These are phyloP conservation scores for Sialis lutaria DNA, from an alignment of 2,888 invertebrate genomes.

Conservation along the genomic window DNA sequence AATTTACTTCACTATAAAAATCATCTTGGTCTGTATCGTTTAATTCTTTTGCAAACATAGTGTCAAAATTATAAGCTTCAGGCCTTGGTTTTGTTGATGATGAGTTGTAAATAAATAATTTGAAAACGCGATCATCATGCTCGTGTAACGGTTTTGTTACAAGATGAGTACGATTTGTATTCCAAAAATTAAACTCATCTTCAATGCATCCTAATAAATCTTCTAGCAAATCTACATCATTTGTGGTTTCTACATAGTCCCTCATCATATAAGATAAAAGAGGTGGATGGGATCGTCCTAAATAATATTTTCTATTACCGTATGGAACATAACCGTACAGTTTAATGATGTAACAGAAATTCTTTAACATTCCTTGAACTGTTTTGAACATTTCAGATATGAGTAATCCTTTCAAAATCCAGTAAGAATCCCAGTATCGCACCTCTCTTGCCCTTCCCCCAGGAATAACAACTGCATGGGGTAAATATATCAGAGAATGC, in stretches of 20 bases:
- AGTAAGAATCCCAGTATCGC: slow-evolving; percentile 82
- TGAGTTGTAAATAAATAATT: too few species aligned
- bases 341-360: slow-evolving; percentile 51
- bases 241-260: slow-evolving; percentile 41
- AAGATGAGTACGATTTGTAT: too few species aligned
- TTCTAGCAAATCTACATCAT: slow-evolving; percentile 43
- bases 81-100: too few species aligned
- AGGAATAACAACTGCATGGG: slow-evolving; percentile 44
- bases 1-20: slow-evolving; percentile 25
- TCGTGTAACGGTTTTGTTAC: too few species aligned
- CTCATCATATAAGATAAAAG: slow-evolving; percentile 54
- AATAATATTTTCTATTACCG: slow-evolving; percentile 66
- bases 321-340: slow-evolving; percentile 59
- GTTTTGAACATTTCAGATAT: slow-evolving; percentile 59
- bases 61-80: too few species aligned
- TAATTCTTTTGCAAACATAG: too few species aligned
- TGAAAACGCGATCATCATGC: too few species aligned
- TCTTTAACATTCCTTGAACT: slow-evolving; percentile 55
- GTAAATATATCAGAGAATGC: slow-evolving; percentile 25
- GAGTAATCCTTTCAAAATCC: slow-evolving; percentile 67
- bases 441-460: slow-evolving; percentile 56
- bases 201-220: slow-evolving; percentile 32
- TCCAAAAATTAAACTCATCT: slow-evolving; percentile 17
- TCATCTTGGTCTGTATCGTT: slow-evolving; percentile 18
- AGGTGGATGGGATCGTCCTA: slow-evolving; percentile 53